A percentile compares a stretch with the other conserved stretches of the same genome.
Conservation (phyloP, 2,888 invertebrate species). For the Cetonia aurata region DNA sequence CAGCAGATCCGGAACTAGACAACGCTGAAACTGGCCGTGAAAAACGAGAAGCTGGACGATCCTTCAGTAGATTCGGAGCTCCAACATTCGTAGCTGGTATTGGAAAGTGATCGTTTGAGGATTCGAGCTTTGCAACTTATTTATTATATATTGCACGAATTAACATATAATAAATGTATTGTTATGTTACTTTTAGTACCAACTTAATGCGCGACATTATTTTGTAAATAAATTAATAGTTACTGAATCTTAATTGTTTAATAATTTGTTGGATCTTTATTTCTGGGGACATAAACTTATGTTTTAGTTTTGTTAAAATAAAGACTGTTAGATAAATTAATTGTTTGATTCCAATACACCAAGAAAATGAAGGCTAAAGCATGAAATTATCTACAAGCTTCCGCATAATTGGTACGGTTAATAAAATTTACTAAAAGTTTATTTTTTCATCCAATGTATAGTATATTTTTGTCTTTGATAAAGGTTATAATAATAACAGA, state of each 20-base stretch:
- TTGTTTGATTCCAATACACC: too few species aligned
- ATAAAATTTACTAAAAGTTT: too few species aligned
- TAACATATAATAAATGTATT: not conserved
- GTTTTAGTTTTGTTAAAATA: too few species aligned
- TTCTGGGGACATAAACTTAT: not conserved
- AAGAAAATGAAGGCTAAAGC: too few species aligned
- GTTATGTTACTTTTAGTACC: not conserved
- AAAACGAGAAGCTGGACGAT: constrained; percentile 22
- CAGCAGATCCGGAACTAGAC: constrained; percentile 5
- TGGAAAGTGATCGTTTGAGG: constrained; percentile 17
- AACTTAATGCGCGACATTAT: not conserved
- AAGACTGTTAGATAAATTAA: too few species aligned
- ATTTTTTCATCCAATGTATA: too few species aligned
- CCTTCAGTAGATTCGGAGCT: constrained; percentile 15
- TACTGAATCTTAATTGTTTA: not conserved
- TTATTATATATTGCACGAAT: constrained; percentile 1
- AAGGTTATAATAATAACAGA: too few species aligned
- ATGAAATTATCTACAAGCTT: too few species aligned
- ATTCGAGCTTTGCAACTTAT: constrained; percentile 14
- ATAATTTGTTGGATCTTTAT: not conserved
- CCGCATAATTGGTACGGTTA: too few species aligned
- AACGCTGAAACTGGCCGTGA: constrained; percentile 6
- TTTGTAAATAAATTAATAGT: not conserved
- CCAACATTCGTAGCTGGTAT: constrained; percentile 15
- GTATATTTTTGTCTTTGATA: too few species aligned